These are phyloP conservation scores for Drosophila triauraria DNA, from an alignment of 1,140 invertebrate species.

Conservation along the genomic window DNA sequence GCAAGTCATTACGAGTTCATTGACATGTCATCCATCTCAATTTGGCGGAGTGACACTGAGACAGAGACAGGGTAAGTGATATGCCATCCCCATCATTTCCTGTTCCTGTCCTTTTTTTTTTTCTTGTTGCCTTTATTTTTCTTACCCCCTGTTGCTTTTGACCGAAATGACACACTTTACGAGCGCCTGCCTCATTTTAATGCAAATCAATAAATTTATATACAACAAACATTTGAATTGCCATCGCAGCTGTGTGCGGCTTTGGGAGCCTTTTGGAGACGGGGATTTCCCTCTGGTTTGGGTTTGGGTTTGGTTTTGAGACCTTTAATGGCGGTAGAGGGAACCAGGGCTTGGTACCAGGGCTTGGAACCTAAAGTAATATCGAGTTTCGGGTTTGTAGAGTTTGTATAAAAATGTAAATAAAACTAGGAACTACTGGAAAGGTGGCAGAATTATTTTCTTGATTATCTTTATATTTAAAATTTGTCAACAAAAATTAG, in stretches of 20 bases:
- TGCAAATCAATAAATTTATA: conserved; percentile 73
- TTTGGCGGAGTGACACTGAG: conserved; percentile 10
- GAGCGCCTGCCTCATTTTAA: conserved; percentile 44
- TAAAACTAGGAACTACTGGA: no score
- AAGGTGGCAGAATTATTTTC: no score
- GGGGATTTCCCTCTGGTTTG: no score
- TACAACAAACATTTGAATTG: conserved; percentile 56
- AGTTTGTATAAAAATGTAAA: no score
- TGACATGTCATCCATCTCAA: conserved; percentile 79
- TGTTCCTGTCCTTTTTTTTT: not conserved
- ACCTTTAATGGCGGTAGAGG: no score
- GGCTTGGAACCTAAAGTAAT: no score
- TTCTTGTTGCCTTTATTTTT: not conserved
- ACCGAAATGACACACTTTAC: conserved; percentile 56
- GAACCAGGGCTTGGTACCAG: no score
- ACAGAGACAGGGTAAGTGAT: conserved; percentile 6
- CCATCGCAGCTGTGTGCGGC: conserved; percentile 54
- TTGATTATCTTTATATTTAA: no score
- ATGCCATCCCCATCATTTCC: conserved; percentile 15
- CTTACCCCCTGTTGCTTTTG: conserved; percentile 26
- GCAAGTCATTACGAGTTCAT: conserved; percentile 70
- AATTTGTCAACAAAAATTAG: no score
- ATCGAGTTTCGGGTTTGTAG: no score
- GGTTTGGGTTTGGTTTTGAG: no score
- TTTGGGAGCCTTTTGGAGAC: not conserved